phyloP scores from a whole-genome alignment of 1,140 invertebrate species.

The Magallana gigas region DNA sequence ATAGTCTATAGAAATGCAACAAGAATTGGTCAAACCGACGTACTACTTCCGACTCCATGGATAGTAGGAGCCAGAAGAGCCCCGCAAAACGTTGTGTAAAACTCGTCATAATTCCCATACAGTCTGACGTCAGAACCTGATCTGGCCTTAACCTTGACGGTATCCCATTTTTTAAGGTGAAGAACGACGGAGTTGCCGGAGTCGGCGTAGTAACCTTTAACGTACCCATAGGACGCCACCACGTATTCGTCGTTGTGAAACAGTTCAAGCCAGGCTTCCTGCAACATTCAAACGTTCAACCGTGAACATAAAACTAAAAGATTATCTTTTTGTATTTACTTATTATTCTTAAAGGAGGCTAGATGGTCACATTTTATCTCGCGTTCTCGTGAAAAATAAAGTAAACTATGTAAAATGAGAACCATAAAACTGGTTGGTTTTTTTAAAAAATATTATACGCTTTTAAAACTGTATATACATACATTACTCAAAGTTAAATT shows the following conservation, averaged over 20 bases:
- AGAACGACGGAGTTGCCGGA: slow-evolving; percentile 49
- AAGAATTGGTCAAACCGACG: not conserved
- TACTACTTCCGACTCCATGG: not conserved
- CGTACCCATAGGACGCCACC: slow-evolving; percentile 44
- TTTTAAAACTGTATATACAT: too few species aligned
- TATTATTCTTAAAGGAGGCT: too few species aligned
- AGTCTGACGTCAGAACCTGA: slow-evolving; percentile 40
- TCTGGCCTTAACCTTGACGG: slow-evolving; percentile 24
- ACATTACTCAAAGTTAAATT: too few species aligned
- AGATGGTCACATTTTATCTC: too few species aligned
- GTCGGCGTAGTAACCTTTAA: slow-evolving; percentile 41
- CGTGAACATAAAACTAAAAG: too few species aligned
- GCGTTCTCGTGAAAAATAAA: too few species aligned
- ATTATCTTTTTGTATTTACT: too few species aligned
- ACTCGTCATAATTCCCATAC: slow-evolving; percentile 41
- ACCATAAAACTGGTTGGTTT: too few species aligned
- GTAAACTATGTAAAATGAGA: too few species aligned
- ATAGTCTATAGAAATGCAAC: too few species aligned
- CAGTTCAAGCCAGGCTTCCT: slow-evolving; percentile 53
- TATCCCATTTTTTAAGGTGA: slow-evolving; percentile 42
- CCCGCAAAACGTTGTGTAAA: slow-evolving; percentile 49
- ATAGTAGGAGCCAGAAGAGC: slow-evolving; percentile 44
- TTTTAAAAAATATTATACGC: too few species aligned
- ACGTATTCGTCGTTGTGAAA: slow-evolving; percentile 48
- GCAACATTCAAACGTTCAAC: not conserved